phyloP scores from a whole-genome alignment of 2,797 vertebrate species.

The Alauda arvensis region DNA sequence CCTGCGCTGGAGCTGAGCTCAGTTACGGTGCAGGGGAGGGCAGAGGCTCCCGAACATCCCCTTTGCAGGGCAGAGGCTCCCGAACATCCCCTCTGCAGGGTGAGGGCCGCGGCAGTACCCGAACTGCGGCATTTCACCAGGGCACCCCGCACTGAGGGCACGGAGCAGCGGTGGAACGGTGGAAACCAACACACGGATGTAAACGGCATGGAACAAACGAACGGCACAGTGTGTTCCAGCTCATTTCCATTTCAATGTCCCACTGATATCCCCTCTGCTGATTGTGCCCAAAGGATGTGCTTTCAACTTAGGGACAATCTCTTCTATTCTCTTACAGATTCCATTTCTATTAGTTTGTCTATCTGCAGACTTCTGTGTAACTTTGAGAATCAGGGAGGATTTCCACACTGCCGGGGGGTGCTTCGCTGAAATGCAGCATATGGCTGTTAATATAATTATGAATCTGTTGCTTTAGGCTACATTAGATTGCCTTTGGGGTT shows the following conservation, averaged over 20 bases:
- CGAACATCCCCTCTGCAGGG: too few relatives aligned
- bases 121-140: not conserved
- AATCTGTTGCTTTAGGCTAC: slow-evolving; percentile 38
- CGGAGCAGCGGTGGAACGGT: not conserved
- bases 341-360: not conserved
- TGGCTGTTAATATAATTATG: slow-evolving; percentile 45
- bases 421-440: slow-evolving; percentile 32
- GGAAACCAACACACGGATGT: not conserved
- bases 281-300: slow-evolving; percentile 19
- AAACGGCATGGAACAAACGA: not conserved
- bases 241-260: slow-evolving; percentile 36
- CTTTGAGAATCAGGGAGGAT: slow-evolving; percentile 21
- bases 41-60: not conserved
- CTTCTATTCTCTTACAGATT: not conserved
- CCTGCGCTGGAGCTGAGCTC: not conserved
- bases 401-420: not conserved
- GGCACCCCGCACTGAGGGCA: not conserved
- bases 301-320: slow-evolving; percentile 7
- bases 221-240: not conserved
- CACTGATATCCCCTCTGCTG: slow-evolving; percentile 14
- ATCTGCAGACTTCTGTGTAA: not conserved
- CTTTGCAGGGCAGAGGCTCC: too few relatives aligned
- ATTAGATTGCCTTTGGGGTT: slow-evolving; percentile 19
- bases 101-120: accelerated
- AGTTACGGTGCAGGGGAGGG: accelerated